Evolutionary conservation across 2,888 invertebrate species (phyloP), one percentile per base, ranked within the genome.

Genomic region (Lepeophtheirus nordmannii): DNA sequence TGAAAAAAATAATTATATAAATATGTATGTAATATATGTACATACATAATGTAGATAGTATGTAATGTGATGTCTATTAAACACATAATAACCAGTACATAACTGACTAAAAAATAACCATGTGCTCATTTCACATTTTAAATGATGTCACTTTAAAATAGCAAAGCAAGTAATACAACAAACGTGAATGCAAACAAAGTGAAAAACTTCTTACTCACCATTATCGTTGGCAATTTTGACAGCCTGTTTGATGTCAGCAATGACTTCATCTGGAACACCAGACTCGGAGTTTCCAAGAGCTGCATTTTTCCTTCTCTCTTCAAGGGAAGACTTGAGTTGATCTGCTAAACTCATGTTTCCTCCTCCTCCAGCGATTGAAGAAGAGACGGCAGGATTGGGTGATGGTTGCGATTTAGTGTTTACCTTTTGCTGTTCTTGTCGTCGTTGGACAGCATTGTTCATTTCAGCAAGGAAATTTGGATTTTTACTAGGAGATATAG

Each of bases 171-270:
- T 30, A 30, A 30, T 30, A 30, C 2, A 30, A 30, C 30, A 30
- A 30, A 30, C 30, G 30, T 30, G 30, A 30, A 30, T 30, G 30
- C 30, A 30, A 30, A 30, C 30, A 30, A 30, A 30, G 30, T 30
- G 30, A 2, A 7, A 30, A 30, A 30, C 30, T 30, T 30, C 7
- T 30, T 30, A 59, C 68, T 69, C 77, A 87, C 88, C 87, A 85
- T 86, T 82, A 70, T 87, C 86, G 79, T 87, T 88, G 71, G 88
- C 88, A 78, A 89, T 88, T 76, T 83, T 87, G 73, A 89, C 89
- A 72, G 89, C 88, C 76, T 87, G 87, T 69, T 87, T 82, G 73
- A 89, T 89, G 80, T 89, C 89, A 77, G 88, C 88, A 70, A 88
- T 84, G 71, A 89, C 81, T 74, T 86, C 85, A 78, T 87, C 86